phyloP scores from a whole-genome alignment of 2,888 invertebrate species.

The Orthosia incerta region DNA sequence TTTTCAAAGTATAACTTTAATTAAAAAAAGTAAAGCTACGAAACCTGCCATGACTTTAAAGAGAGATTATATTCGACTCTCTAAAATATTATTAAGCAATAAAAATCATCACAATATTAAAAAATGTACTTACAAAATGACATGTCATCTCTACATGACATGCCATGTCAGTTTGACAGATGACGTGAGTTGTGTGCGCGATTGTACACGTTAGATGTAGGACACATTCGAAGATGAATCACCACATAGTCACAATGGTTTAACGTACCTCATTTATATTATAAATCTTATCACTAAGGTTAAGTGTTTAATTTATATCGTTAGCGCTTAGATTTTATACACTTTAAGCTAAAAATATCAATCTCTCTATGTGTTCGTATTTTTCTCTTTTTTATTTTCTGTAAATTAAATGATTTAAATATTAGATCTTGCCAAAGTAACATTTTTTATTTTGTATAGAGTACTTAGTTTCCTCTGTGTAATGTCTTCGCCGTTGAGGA shows the following conservation, averaged over 20 bases:
- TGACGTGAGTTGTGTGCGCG: slow-evolving; percentile 67
- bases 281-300: slow-evolving; percentile 83
- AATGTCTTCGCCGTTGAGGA: slow-evolving; percentile 64
- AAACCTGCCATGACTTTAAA: background rate
- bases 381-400: slow-evolving; percentile 65
- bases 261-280: slow-evolving; percentile 90
- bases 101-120: slow-evolving; percentile 6
- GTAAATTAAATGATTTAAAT: slow-evolving; percentile 72
- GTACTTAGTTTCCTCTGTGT: slow-evolving; percentile 75
- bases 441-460: slow-evolving; percentile 78
- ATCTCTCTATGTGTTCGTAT: slow-evolving; percentile 70
- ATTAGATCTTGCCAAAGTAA: slow-evolving; percentile 88
- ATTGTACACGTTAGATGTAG: slow-evolving; percentile 71
- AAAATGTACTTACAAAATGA: slow-evolving; percentile 17
- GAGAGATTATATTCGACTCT: background rate
- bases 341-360: slow-evolving; percentile 68
- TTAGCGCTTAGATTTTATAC: slow-evolving; percentile 76
- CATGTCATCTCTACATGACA: slow-evolving; percentile 33
- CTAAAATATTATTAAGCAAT: slow-evolving; percentile 12
- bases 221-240: slow-evolving; percentile 75
- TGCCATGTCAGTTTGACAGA: slow-evolving; percentile 63
- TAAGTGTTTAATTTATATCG: slow-evolving; percentile 82
- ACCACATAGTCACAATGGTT: slow-evolving; percentile 89
- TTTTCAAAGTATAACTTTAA: slow-evolving; percentile 7
- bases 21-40: background rate